Conservation (phyloP, 2,888 invertebrate genomes). For the Mantis religiosa region DNA sequence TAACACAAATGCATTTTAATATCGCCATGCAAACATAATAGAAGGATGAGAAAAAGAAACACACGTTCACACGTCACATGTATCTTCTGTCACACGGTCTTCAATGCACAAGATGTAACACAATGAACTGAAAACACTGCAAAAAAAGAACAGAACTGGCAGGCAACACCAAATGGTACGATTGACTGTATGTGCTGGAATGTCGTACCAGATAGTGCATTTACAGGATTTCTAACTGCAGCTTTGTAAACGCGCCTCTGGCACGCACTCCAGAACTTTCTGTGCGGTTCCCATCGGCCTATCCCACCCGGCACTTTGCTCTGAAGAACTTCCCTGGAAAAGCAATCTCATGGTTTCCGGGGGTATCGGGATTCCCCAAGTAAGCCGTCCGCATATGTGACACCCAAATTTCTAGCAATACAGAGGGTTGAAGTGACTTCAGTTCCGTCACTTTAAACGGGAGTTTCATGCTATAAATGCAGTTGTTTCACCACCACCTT, state of each 20-base stretch:
- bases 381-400: not conserved
- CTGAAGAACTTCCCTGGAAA: not conserved
- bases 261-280: slow-evolving; percentile 83
- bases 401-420: not conserved
- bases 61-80: not conserved
- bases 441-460: no score
- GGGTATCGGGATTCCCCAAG: not conserved
- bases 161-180: not conserved
- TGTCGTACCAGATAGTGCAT: slow-evolving; percentile 99
- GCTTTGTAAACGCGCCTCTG: slow-evolving; percentile 96
- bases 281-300: slow-evolving; percentile 34
- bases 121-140: not conserved
- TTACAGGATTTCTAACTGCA: slow-evolving; percentile 72
- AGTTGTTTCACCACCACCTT: no score
- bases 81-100: not conserved
- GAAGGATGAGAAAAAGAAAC: not conserved
- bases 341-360: not conserved
- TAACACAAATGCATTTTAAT: not conserved
- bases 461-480: no score
- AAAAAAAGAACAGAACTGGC: not conserved
- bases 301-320: not conserved
- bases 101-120: not conserved
- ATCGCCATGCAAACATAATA: not conserved
- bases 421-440: no score
- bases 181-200: slow-evolving; percentile 46